phyloP scores from a whole-genome alignment of 2,888 invertebrate species.

The Orchesella flavescens region DNA sequence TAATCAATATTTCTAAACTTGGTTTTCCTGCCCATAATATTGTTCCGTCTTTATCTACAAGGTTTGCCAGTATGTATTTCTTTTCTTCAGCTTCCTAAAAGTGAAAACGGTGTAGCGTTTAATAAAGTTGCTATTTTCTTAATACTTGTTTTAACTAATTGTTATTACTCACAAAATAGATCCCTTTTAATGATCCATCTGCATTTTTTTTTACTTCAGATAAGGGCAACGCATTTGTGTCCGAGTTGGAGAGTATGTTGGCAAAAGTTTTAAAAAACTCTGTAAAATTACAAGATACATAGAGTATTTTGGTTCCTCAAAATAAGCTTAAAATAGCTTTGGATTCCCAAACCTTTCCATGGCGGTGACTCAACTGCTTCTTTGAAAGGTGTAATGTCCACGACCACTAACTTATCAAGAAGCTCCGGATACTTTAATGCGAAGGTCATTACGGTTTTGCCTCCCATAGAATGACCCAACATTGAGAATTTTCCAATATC shows the following conservation, averaged over 20 bases:
- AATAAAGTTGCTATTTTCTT: no score
- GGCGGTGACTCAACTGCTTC: conserved; percentile 67
- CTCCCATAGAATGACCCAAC: conserved; percentile 97
- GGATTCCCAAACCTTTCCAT: conserved; percentile 60
- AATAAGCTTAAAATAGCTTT: no score
- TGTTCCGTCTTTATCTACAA: conserved; percentile 80
- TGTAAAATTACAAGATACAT: no score
- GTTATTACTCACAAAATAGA: conserved; percentile 74
- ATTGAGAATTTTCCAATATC: conserved; percentile 80
- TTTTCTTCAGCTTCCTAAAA: no score
- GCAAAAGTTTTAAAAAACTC: conserved; percentile 18
- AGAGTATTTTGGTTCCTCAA: no score
- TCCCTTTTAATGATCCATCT: conserved; percentile 80
- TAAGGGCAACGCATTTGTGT: conserved; percentile 78
- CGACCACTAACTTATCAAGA: conserved; percentile 81
- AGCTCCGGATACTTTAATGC: conserved; percentile 80
- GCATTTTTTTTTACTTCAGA: conserved; percentile 82
- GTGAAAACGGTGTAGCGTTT: no score
- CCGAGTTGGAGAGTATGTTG: conserved; percentile 12
- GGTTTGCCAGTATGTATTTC: conserved; percentile 86
- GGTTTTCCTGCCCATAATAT: conserved; percentile 82
- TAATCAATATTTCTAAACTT: conserved; percentile 83
- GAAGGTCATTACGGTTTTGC: conserved; percentile 88
- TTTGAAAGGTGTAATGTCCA: conserved; percentile 81
- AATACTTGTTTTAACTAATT: no score